These are phyloP conservation scores for Okamejei kenojei DNA, from an alignment of 2,797 vertebrate species.

Conservation along the genomic window DNA sequence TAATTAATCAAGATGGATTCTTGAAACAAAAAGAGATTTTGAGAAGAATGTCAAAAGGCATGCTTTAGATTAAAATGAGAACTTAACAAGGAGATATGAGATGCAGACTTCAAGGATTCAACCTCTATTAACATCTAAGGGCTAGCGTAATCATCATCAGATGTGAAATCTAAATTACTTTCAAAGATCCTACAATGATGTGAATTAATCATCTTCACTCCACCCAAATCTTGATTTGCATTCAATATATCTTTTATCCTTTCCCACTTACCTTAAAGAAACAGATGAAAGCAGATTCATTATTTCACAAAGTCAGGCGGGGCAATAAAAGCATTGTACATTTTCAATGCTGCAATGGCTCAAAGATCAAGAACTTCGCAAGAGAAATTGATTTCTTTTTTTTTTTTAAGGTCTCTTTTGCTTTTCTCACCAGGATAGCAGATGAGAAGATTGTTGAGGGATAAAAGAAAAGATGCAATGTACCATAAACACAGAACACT, in stretches of 20 bases:
- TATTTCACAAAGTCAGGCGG: not conserved
- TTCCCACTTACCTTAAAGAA: not conserved
- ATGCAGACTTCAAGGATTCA: constrained; percentile 22
- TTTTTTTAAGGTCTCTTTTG: not conserved
- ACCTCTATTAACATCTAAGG: constrained; percentile 30
- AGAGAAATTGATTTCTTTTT: not conserved
- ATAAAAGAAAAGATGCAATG: not conserved
- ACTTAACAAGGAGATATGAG: constrained; percentile 30
- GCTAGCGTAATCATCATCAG: constrained; percentile 23
- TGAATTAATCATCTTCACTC: constrained; percentile 31
- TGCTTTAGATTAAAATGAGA: constrained; percentile 31
- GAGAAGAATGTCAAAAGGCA: constrained; percentile 19
- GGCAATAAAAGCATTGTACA: not conserved
- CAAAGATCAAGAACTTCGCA: not conserved
- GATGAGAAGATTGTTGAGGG: not conserved
- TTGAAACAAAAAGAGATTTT: constrained; percentile 13
- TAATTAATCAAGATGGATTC: constrained; percentile 30
- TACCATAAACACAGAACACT: too few species aligned
- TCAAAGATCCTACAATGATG: constrained; percentile 5
- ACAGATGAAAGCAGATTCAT: not conserved
- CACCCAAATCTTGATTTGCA: constrained; percentile 16
- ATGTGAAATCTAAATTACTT: constrained; percentile 25
- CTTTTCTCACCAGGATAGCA: not conserved
- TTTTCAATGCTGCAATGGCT: not conserved
- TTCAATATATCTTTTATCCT: not conserved